Percentiles rank a stretch among this genome's conserved stretches.
These are phyloP conservation scores for Butastur rufipennis DNA, from an alignment of 2,113 vertebrate species.

Conservation along the genomic window DNA sequence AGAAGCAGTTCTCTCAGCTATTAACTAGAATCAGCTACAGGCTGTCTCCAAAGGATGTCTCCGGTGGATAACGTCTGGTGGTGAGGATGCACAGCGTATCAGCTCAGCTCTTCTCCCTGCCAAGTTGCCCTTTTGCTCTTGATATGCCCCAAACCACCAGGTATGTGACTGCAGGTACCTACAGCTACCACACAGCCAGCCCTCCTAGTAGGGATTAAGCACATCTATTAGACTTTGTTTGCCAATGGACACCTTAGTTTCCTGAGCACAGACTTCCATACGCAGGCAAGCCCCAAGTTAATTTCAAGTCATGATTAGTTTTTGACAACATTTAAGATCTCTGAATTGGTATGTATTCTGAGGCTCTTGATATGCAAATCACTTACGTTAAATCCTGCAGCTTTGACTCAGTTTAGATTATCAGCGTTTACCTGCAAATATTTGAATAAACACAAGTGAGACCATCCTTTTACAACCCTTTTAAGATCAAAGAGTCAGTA, in stretches of 20 bases:
- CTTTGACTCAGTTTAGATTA: conserved; percentile 69
- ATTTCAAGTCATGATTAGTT: conserved; percentile 65
- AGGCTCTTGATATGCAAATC: conserved; percentile 69
- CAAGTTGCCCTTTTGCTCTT: background rate
- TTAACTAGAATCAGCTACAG: background rate
- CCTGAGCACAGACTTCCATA: background rate
- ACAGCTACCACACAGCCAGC: background rate
- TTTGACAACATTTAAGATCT: conserved; percentile 61
- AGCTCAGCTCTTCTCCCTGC: background rate
- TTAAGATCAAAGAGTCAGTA: conserved; percentile 64
- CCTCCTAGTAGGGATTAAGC: background rate
- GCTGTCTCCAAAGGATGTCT: background rate
- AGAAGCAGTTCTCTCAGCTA: background rate
- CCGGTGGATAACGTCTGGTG: background rate
- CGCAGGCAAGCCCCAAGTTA: conserved; percentile 1
- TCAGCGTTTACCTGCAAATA: conserved; percentile 68
- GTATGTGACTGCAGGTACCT: background rate
- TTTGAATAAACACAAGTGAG: conserved; percentile 64
- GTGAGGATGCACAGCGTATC: background rate
- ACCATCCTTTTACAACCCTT: conserved; percentile 63
- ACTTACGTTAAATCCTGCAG: conserved; percentile 68
- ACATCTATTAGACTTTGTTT: background rate
- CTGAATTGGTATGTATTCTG: conserved; percentile 66
- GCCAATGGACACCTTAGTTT: background rate
- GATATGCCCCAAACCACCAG: background rate